Base-by-base conservation (phyloP, 2,888 invertebrate genomes). In the Punctoribates punctum region DNA sequence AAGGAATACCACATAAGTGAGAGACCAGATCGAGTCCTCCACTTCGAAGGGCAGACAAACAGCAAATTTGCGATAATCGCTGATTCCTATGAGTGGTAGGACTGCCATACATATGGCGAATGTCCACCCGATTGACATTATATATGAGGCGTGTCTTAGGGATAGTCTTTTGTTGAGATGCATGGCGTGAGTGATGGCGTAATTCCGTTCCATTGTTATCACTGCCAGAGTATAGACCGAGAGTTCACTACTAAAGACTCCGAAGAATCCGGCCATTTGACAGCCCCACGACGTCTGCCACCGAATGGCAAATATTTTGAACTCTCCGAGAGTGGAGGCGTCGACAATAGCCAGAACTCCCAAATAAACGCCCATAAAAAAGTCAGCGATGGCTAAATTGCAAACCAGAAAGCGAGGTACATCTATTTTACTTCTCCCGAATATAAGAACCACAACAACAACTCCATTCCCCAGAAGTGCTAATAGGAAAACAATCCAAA, bases 171-270 rank as follows among this genome's bases (percentile, higher is more conserved):
- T 96, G 85, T 97, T 97, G 77, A 96, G 88, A 84, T 96, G 96
- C 91, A 96, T 96, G 77, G 96, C 96, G 85, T 96, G 95, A 1
- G 96, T 96, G 83, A 97, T 97, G 81, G 96, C 96, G 85, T 96
- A 96, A 86, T 95, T 94, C 34, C 96, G 87, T 85, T 97, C 96
- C 81, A 96, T 85, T 0, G 97, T 96, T 81, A 98, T 98, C 75
- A 98, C 94, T 1, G 97, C 94, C 81, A 98, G 86, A 3, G 97
- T 97, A 86, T 91, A 97, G 60, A 98, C 97, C 51, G 94, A 94
- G 77, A 98, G 86, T 85, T 97, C 96, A 0, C 94, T 93, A 79
- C 94, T 94, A 27, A 96, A 87, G 46, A 96, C 96, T 8, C 95
- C 96, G 70, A 98, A 87, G 83, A 97, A 96, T 38, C 98, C 98